phyloP scores from a whole-genome alignment of 2,888 invertebrate species.

The Eucera pruinosa region DNA sequence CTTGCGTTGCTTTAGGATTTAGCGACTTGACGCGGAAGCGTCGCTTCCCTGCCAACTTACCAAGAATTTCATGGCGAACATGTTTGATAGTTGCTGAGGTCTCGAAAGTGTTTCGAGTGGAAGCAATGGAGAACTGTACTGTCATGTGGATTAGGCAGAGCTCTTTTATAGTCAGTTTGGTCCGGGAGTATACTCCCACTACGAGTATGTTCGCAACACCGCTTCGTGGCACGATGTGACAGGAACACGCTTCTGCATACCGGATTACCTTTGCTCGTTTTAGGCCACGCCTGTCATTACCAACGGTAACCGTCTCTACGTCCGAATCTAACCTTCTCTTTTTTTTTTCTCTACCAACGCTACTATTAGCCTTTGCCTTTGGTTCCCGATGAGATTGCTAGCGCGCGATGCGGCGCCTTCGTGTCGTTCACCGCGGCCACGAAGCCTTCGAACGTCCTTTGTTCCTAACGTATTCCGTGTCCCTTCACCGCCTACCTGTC shows the following conservation, averaged over 20 bases:
- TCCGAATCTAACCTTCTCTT: conserved; percentile 29
- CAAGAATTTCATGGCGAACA: conserved; percentile 77
- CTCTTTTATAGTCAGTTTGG: conserved; percentile 77
- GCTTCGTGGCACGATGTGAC: conserved; percentile 44
- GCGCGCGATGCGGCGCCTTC: neutral
- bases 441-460: conserved; percentile 17
- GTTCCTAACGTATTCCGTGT: neutral
- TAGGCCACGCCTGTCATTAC: conserved; percentile 64
- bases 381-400: neutral
- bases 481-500: neutral
- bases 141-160: conserved; percentile 48
- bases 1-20: too few relatives aligned
- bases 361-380: neutral
- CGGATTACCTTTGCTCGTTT: conserved; percentile 68
- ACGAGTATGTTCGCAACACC: conserved; percentile 34
- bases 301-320: neutral
- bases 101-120: conserved; percentile 62
- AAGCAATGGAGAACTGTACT: conserved; percentile 77
- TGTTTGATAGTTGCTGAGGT: conserved; percentile 69
- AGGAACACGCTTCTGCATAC: conserved; percentile 66
- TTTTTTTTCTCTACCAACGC: neutral
- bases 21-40: too few relatives aligned
- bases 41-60: conserved; percentile 71
- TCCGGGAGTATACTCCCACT: conserved; percentile 62
- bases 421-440: conserved; percentile 26